Base-by-base conservation (phyloP, 2,888 invertebrate genomes). In the Plagodis pulveraria region DNA sequence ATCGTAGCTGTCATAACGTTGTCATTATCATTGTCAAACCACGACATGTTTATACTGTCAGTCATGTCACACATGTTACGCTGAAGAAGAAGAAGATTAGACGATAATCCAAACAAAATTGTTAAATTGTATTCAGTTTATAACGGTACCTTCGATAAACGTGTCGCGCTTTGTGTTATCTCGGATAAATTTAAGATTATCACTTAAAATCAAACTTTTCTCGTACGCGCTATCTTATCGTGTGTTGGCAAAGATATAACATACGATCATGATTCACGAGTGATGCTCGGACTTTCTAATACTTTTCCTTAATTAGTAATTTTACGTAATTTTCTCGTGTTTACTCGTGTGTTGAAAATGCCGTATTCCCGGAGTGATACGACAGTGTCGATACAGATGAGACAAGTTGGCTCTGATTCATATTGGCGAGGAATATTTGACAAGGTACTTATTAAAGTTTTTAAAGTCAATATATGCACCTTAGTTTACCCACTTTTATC, bases 341-440 rank as follows among this genome's bases (percentile, higher is more conserved):
- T 61, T 64, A 57, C 22, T 22, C 56, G 55, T 46, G 58, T 73
- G 71, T 76, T 74, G 72, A 80, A 85, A 84, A 92, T 92, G 91
- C 78, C 86, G 65, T 79, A 83, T 50, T 78, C 78, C 66, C 86
- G 81, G 59, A 77, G 86, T 63, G 92, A 91, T 69, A 81, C 86
- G 5, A 78, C 81, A 43, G 87, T 91, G 56, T 86, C 90, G 44
- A 81, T 92, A 74, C 92, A 91, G 56, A 74, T 92, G 64, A 87
- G 88, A 56, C 90, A 89, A 45, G 87, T 89, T 10, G 81, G 89
- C 70, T 87, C 89, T 9, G 91, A 92, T 78, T 78, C 89, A 54
- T 93, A 93, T 71, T 93, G 93, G 93, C 81, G 88, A 56, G 80
- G 87, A 71, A 86, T 93, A 69, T 93, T 93, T 71, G 86, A 89